phyloP scores from a whole-genome alignment of 2,888 invertebrate species.

The Merodon equestris region DNA sequence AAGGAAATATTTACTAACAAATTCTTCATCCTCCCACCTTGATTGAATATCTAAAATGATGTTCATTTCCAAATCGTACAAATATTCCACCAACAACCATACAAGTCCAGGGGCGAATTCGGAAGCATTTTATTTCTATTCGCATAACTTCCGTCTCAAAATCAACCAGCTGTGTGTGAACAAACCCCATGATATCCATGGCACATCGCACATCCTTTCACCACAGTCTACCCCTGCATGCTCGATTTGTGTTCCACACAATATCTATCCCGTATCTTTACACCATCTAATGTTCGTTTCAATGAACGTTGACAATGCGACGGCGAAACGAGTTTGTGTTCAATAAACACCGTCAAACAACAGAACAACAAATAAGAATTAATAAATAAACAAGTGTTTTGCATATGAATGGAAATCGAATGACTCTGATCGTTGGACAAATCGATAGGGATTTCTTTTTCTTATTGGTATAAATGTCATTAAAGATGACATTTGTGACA shows the following conservation, averaged over 20 bases:
- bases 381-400: conserved; percentile 11
- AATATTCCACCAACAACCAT: too few relatives aligned
- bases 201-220: conserved; percentile 11
- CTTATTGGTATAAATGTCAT: conserved; percentile 1
- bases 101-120: too few relatives aligned
- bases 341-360: too few relatives aligned
- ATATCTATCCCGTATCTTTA: conserved; percentile 14
- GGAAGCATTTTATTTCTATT: conserved; percentile 1
- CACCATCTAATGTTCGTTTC: conserved; percentile 34
- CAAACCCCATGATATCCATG: conserved; percentile 30
- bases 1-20: too few relatives aligned
- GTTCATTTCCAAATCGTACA: too few relatives aligned
- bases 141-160: conserved; percentile 1
- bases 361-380: not conserved
- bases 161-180: conserved; percentile 17
- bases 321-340: too few relatives aligned
- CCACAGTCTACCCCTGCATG: not conserved
- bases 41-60: too few relatives aligned
- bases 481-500: too few relatives aligned
- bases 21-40: too few relatives aligned
- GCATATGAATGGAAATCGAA: not conserved
- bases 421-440: not conserved
- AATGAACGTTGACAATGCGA: conserved; percentile 43
- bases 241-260: conserved; percentile 10
- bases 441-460: not conserved